Percentiles rank a stretch among this genome's conserved stretches.
Conservation (phyloP, 2,888 invertebrate genomes). For the Mamestra brassicae region DNA sequence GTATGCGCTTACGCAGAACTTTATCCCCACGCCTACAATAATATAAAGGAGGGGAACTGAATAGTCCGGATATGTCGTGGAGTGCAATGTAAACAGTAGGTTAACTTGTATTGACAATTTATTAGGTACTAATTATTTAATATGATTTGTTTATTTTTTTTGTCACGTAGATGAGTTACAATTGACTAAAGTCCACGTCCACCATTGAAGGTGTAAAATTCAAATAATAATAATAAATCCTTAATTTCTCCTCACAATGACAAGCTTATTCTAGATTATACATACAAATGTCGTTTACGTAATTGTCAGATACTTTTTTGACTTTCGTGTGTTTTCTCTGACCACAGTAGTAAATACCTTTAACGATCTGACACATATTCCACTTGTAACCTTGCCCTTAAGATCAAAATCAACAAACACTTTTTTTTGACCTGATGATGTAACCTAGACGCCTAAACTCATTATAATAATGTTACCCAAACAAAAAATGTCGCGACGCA, state of each 20-base stretch:
- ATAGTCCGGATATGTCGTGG: conserved; percentile 45
- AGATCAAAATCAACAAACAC: not conserved
- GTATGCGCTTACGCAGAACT: conserved; percentile 32
- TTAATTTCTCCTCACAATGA: too few species aligned
- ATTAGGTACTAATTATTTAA: not conserved
- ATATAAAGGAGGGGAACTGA: conserved; percentile 58
- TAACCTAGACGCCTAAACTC: conserved; percentile 7
- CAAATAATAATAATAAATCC: too few species aligned
- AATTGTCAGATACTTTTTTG: too few species aligned
- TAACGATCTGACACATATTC: too few species aligned
- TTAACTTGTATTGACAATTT: conserved; percentile 31
- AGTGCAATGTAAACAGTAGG: conserved; percentile 56
- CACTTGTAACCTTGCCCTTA: not conserved
- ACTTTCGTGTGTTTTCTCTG: too few species aligned
- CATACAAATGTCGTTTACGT: too few species aligned
- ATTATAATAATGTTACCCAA: conserved; percentile 20
- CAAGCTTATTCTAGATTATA: too few species aligned
- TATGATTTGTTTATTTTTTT: not conserved
- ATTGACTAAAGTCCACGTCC: too few species aligned
- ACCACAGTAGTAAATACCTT: too few species aligned
- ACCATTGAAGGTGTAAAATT: too few species aligned
- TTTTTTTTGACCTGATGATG: not conserved
- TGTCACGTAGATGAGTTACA: too few species aligned
- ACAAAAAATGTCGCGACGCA: conserved; percentile 37
- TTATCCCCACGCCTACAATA: conserved; percentile 48